These are phyloP conservation scores for Aspidoscelis tigris DNA, from an alignment of 2,113 vertebrate species.

Conservation along the genomic window DNA sequence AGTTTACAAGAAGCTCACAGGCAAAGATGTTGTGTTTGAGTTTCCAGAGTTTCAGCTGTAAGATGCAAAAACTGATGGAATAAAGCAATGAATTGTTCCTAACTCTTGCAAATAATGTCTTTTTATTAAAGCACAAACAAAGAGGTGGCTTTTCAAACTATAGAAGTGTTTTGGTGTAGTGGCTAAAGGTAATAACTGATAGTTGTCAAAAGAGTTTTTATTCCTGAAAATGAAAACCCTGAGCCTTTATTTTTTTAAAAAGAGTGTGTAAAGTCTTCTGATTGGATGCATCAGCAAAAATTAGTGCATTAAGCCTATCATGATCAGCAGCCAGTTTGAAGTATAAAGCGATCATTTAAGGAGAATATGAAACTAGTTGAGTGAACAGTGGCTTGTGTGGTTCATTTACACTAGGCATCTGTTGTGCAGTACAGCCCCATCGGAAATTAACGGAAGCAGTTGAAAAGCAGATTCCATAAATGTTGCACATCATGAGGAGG, in stretches of 20 bases:
- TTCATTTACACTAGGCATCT: too few species aligned
- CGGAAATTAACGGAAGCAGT: too few species aligned
- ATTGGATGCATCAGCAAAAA: neutral
- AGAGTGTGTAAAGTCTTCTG: neutral
- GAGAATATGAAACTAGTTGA: too few species aligned
- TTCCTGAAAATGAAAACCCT: neutral
- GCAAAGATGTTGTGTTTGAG: conserved; percentile 98
- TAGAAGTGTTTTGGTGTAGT: neutral
- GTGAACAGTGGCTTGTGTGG: too few species aligned
- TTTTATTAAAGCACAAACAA: conserved; percentile 20
- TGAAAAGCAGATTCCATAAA: too few species aligned
- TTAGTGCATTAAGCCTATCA: neutral
- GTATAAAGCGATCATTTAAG: too few species aligned
- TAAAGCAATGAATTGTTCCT: conserved; percentile 86
- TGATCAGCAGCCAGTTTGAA: neutral
- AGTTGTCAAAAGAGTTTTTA: neutral
- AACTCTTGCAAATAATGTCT: conserved; percentile 45
- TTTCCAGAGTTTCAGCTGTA: conserved; percentile 99
- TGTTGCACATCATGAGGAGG: too few species aligned
- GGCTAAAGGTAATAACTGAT: neutral
- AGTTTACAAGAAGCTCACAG: conserved; percentile 99
- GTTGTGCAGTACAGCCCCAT: too few species aligned
- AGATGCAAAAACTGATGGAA: conserved; percentile 84
- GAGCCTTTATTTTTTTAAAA: neutral
- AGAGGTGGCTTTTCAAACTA: neutral